Evolutionary conservation across 1,140 invertebrate species (phyloP).

Genomic region (Luehdorfia chinensis): DNA sequence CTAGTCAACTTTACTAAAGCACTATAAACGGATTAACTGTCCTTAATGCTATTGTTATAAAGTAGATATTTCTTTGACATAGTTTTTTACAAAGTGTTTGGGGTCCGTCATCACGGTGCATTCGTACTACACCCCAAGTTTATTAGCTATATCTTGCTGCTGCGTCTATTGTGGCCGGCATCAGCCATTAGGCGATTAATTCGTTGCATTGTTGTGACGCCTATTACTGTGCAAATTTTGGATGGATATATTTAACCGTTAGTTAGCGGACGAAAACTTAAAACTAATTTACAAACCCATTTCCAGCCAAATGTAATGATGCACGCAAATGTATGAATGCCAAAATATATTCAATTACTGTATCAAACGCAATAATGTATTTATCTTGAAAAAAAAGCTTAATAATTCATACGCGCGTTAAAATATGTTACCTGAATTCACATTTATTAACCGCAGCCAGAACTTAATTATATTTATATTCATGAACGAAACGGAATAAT

Average conservation of each 20-base stretch:
- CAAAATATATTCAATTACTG: too few species aligned
- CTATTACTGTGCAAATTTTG: conserved; percentile 49
- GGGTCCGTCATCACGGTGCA: conserved; percentile 44
- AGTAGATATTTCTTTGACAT: conserved; percentile 34
- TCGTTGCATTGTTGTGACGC: conserved; percentile 48
- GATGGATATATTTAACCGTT: conserved; percentile 8
- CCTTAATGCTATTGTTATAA: conserved; percentile 28
- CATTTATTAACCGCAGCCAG: too few species aligned
- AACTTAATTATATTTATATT: too few species aligned
- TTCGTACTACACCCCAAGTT: conserved; percentile 63
- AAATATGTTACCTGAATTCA: too few species aligned
- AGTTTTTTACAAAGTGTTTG: conserved; percentile 18
- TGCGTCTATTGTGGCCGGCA: conserved; percentile 55
- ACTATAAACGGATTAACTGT: conserved; percentile 12
- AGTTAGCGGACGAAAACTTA: background rate
- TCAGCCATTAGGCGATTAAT: conserved; percentile 71
- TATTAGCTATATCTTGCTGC: conserved; percentile 66
- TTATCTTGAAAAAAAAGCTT: background rate
- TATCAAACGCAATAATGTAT: background rate
- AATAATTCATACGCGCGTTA: background rate
- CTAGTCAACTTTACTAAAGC: conserved; percentile 46
- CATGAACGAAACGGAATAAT: too few species aligned
- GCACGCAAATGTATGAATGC: too few species aligned
- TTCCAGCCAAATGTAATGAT: too few species aligned
- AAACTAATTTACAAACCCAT: background rate